These are phyloP conservation scores for Trypoxylon attenuatum DNA, from an alignment of 2,888 invertebrate species.

Conservation along the genomic window DNA sequence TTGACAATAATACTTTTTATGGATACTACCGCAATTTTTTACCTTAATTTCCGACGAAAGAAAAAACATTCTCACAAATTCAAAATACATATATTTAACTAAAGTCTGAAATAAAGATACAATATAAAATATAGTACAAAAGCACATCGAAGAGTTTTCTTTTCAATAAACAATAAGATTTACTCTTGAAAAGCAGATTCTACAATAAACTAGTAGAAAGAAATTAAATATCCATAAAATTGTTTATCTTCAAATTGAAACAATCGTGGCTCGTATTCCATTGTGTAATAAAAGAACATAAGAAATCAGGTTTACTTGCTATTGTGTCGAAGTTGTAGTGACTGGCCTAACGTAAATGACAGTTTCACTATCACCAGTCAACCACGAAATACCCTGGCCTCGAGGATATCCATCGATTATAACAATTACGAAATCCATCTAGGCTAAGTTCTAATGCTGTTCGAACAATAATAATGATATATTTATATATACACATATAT, in stretches of 20 bases:
- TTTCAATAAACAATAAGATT: too few relatives aligned
- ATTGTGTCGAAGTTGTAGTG: constrained; percentile 71
- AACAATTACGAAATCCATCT: constrained; percentile 58
- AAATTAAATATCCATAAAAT: too few relatives aligned
- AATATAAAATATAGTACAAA: too few relatives aligned
- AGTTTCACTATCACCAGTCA: constrained; percentile 44
- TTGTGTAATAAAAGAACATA: constrained; percentile 6
- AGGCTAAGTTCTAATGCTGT: constrained; percentile 74
- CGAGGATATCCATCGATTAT: constrained; percentile 45
- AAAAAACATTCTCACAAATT: too few relatives aligned
- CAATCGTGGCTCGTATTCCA: constrained; percentile 11
- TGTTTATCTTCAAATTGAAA: not conserved
- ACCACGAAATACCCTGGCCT: constrained; percentile 30
- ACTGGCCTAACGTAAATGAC: constrained; percentile 71
- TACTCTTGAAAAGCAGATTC: too few relatives aligned
- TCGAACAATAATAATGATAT: constrained; percentile 74
- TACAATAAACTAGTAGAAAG: too few relatives aligned
- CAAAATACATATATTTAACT: too few relatives aligned
- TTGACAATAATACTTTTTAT: too few relatives aligned
- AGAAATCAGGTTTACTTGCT: constrained; percentile 50
- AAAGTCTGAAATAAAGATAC: too few relatives aligned
- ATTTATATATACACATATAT: constrained; percentile 65
- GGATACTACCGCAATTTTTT: too few relatives aligned
- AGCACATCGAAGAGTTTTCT: too few relatives aligned
- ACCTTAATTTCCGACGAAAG: too few relatives aligned